Evolutionary conservation across 2,888 invertebrate genomes (phyloP).

Genomic region (Hoplodrina blanda): DNA sequence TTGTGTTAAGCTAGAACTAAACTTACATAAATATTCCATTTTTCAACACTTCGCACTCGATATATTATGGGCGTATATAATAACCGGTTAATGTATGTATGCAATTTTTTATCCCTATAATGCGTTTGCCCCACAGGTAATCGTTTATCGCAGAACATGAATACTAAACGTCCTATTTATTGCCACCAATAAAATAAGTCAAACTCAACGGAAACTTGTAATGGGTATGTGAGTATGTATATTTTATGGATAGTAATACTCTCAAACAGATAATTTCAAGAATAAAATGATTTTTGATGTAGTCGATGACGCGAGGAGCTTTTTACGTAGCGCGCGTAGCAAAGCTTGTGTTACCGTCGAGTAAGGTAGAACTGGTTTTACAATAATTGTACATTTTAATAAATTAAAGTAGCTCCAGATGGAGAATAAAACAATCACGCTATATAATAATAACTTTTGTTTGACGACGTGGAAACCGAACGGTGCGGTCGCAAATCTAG

Average conservation of each 20-base stretch:
- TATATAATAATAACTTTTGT: constrained; percentile 9
- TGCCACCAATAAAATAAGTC: constrained; percentile 67
- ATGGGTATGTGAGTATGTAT: constrained; percentile 39
- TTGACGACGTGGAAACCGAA: constrained; percentile 28
- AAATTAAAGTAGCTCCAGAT: constrained; percentile 1
- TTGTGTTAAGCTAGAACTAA: constrained; percentile 45
- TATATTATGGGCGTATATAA: constrained; percentile 62
- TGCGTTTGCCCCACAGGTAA: constrained; percentile 69
- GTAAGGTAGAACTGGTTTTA: constrained; percentile 18
- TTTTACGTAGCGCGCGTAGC: constrained; percentile 48
- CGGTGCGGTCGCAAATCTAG: constrained; percentile 7
- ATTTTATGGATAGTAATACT: constrained; percentile 45
- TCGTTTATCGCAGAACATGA: constrained; percentile 73
- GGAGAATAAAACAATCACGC: constrained; percentile 18
- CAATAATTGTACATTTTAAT: constrained; percentile 17
- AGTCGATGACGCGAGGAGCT: constrained; percentile 34
- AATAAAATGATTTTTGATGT: constrained; percentile 37
- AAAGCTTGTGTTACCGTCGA: constrained; percentile 19
- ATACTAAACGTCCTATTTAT: constrained; percentile 76
- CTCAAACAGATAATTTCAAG: constrained; percentile 37
- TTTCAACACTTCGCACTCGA: constrained; percentile 59
- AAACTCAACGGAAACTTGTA: constrained; percentile 55
- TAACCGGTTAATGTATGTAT: constrained; percentile 71
- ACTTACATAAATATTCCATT: constrained; percentile 60
- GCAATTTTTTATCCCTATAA: constrained; percentile 72